Percentiles rank a stretch among this genome's conserved stretches.
Evolutionary conservation across 1,140 invertebrate species (phyloP).

Genomic region (Meloidogyne hapla): DNA sequence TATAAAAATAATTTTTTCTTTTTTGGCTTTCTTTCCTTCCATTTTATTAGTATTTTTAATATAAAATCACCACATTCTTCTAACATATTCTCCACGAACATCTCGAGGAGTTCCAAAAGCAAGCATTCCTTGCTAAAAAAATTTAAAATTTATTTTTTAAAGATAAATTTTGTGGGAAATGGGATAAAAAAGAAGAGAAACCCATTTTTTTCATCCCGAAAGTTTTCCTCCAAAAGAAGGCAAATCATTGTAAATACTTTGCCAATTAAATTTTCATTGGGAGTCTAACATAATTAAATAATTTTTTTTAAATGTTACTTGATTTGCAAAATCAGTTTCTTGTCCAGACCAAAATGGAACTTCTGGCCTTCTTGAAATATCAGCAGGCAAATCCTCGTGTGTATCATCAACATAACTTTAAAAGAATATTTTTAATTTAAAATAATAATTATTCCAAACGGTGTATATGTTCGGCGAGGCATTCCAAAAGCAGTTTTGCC

Average conservation of each 20-base stretch:
- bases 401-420: slow-evolving; percentile 54
- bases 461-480: slow-evolving; percentile 59
- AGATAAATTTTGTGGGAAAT: too few relatives aligned
- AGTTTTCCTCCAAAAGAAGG: too few relatives aligned
- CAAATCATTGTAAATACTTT: too few relatives aligned
- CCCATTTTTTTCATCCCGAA: too few relatives aligned
- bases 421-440: neutral
- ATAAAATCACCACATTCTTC: slow-evolving; percentile 57
- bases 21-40: too few relatives aligned
- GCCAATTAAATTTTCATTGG: too few relatives aligned
- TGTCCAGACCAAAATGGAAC: slow-evolving; percentile 64
- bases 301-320: slow-evolving; percentile 23
- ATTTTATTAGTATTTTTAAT: neutral
- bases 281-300: too few relatives aligned
- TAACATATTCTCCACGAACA: slow-evolving; percentile 62
- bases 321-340: slow-evolving; percentile 62
- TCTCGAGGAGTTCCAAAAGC: slow-evolving; percentile 63
- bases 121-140: slow-evolving; percentile 55
- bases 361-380: slow-evolving; percentile 60
- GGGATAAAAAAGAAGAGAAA: too few relatives aligned
- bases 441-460: slow-evolving; percentile 27
- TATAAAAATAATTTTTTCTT: too few relatives aligned
- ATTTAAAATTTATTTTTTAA: neutral
- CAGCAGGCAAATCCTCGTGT: slow-evolving; percentile 62
- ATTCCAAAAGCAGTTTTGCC: slow-evolving; percentile 57